Evolutionary conservation across 2,888 invertebrate genomes (phyloP).

Genomic region (Cepaea hortensis): DNA sequence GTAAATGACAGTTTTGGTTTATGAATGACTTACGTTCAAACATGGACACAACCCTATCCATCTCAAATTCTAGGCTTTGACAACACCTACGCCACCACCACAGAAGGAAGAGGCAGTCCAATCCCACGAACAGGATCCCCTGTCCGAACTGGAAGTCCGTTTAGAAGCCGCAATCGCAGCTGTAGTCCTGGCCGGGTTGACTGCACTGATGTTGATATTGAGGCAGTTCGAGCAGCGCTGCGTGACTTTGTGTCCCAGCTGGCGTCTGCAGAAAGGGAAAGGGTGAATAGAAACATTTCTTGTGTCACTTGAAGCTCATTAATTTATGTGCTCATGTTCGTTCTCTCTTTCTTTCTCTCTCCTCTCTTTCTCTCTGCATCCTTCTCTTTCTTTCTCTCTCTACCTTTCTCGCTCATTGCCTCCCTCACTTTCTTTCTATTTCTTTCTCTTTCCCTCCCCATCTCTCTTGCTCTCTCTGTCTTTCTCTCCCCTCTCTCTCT

Average conservation of each 20-base stretch:
- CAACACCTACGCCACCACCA: constrained; percentile 75
- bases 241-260: constrained; percentile 94
- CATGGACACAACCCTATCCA: no score
- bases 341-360: background rate
- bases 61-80: constrained; percentile 71
- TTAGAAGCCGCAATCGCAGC: constrained; percentile 59
- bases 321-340: background rate
- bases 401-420: no score
- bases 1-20: no score
- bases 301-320: no score
- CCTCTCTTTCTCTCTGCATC: background rate
- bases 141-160: constrained; percentile 66
- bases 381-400: background rate
- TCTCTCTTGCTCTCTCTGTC: no score
- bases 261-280: constrained; percentile 92
- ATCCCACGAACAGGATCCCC: constrained; percentile 75
- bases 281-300: constrained; percentile 79
- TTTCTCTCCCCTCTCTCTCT: no score
- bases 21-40: background rate
- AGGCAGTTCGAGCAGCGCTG: constrained; percentile 91
- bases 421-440: no score
- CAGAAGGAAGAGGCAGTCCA: constrained; percentile 75
- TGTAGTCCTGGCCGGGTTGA: constrained; percentile 59
- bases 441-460: no score
- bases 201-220: constrained; percentile 92